Conservation (phyloP, 2,797 vertebrate species). For the Leptodactylus fallax region DNA sequence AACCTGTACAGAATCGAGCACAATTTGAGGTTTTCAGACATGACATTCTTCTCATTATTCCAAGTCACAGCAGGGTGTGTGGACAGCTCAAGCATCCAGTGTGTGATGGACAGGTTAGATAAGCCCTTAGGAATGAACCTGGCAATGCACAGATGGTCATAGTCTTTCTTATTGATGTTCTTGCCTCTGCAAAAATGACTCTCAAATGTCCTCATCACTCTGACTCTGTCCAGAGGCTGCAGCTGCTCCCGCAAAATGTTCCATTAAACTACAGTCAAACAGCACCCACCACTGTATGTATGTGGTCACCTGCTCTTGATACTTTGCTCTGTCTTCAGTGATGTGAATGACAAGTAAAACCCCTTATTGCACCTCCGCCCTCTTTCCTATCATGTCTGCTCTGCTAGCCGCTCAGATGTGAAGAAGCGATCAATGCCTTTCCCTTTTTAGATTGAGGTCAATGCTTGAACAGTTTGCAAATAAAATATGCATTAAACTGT, state of each 20-base stretch:
- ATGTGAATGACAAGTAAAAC: constrained; percentile 28
- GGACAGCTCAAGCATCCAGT: constrained; percentile 13
- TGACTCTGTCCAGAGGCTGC: constrained; percentile 21
- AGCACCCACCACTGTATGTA: background rate
- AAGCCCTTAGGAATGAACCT: constrained; percentile 28
- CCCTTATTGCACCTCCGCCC: background rate
- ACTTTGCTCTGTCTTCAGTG: constrained; percentile 23
- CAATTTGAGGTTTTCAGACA: background rate
- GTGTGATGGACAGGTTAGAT: constrained; percentile 47
- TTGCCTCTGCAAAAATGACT: constrained; percentile 9
- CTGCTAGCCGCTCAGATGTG: constrained; percentile 15
- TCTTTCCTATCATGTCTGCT: constrained; percentile 10
- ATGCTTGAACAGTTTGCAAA: constrained; percentile 7
- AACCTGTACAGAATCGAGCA: background rate
- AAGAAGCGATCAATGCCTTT: constrained; percentile 36
- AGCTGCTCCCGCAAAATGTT: constrained; percentile 21
- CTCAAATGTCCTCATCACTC: background rate
- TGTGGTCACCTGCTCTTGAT: background rate
- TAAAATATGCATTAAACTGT: constrained; percentile 18
- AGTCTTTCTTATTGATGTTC: constrained; percentile 10
- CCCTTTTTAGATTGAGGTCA: constrained; percentile 46
- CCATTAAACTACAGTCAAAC: background rate
- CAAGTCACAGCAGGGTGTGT: constrained; percentile 45
- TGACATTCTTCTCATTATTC: constrained; percentile 35
- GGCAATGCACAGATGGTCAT: constrained; percentile 51